Percentiles rank a stretch among this genome's conserved stretches.
Evolutionary conservation across 2,113 vertebrate genomes (phyloP).

Genomic region (Chaenocephalus aceratus): DNA sequence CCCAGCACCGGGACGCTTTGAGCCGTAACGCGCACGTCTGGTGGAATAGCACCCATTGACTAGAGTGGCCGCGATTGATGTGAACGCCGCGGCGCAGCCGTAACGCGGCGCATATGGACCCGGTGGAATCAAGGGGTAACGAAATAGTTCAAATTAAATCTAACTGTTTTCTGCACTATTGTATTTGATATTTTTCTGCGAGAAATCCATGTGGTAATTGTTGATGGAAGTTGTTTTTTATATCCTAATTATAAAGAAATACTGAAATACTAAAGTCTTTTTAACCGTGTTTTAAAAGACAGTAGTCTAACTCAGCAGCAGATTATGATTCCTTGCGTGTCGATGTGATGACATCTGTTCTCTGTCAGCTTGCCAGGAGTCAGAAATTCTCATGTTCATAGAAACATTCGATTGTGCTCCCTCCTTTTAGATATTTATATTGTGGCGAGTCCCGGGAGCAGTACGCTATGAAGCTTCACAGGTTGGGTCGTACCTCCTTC

Average conservation of each 20-base stretch:
- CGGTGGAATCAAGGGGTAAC: neutral
- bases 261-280: neutral
- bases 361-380: neutral
- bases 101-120: too few species aligned
- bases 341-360: neutral
- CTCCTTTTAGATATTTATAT: conserved; percentile 92
- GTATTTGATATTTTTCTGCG: neutral
- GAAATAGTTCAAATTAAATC: neutral
- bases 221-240: neutral
- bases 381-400: neutral
- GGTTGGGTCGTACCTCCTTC: conserved; percentile 95
- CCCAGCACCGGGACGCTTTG: too few species aligned
- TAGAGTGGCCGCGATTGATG: too few species aligned
- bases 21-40: too few species aligned
- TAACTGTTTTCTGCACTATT: neutral
- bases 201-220: neutral
- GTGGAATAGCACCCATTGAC: too few species aligned
- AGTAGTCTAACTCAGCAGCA: too few species aligned
- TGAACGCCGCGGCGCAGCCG: too few species aligned
- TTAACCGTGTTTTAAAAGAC: neutral
- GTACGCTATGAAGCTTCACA: conserved; percentile 93
- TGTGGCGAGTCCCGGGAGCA: conserved; percentile 92
- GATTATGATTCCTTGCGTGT: neutral
- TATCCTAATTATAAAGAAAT: neutral
- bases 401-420: conserved; percentile 13